Evolutionary conservation across 2,797 vertebrate genomes (phyloP).

Genomic region (Ptychobarbus kaznakovi): DNA sequence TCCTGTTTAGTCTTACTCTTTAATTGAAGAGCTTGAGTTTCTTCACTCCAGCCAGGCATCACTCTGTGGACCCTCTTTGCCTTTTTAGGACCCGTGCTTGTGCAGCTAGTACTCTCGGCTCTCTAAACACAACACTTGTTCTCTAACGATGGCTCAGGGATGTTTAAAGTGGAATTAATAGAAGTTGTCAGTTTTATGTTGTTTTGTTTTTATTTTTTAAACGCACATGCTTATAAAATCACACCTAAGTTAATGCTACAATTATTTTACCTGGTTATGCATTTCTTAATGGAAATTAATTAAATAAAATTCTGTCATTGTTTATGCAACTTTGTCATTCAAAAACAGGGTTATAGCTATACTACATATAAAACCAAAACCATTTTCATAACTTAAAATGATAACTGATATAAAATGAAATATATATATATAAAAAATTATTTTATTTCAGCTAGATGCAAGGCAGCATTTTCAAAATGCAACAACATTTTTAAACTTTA

Average conservation of each 20-base stretch:
- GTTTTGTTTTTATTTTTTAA: no score
- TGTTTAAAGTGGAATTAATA: slow-evolving; percentile 62
- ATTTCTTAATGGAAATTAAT: no score
- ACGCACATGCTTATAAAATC: neutral
- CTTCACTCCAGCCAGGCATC: slow-evolving; percentile 67
- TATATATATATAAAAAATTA: no score
- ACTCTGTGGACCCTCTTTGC: slow-evolving; percentile 60
- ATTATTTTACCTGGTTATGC: neutral
- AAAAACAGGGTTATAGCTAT: neutral
- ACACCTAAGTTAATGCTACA: neutral
- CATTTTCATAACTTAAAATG: no score
- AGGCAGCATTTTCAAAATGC: no score
- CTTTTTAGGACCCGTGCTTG: slow-evolving; percentile 58
- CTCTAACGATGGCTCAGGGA: slow-evolving; percentile 66
- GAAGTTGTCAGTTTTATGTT: slow-evolving; percentile 29
- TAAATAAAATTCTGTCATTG: neutral
- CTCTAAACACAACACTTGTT: slow-evolving; percentile 71
- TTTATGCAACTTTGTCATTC: neutral
- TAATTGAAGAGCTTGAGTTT: slow-evolving; percentile 77
- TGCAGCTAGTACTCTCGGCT: neutral
- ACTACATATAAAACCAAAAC: neutral
- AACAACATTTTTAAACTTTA: no score
- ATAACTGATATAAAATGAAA: no score
- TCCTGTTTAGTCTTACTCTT: slow-evolving; percentile 76
- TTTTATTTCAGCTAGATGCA: neutral